Base-by-base conservation (phyloP, 1,140 invertebrate genomes). In the Chironomus tepperi region DNA sequence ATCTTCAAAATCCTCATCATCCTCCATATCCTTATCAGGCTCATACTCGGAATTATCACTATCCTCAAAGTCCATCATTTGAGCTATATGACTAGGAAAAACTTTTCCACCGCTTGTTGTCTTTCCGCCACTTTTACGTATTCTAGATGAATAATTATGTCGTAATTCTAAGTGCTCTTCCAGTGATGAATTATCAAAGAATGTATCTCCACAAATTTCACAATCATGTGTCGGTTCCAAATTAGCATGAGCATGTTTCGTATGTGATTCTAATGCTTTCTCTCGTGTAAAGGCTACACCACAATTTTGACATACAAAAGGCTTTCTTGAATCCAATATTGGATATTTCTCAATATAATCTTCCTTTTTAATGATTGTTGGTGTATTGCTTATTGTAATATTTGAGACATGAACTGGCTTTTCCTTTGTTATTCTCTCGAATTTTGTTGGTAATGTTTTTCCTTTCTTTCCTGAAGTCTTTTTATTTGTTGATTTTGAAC, bases 301-400 rank as follows among this genome's bases (percentile, higher is more conserved):
- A 77, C 91, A 93, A 76, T 89, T 88, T 73, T 92, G 88, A 76
- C 92, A 93, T 3, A 93, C 91, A 78, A 93, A 93, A 0, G 91
- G 91, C 75, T 91, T 88, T 24, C 87, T 85, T 1, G 89, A 87
- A 83, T 93, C 91, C 0, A 87, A 87, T 57, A 91, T 84, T 6
- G 89, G 89, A 70, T 18, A 70, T 70, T 16, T 70, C 18, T 70
- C 65, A 18, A 70, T 18, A 70, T 70, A 70, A 1, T 70, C 19
- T n/a, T 34, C 24, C 24, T 34, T 34, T 34, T 34, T 34, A 34
- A 34, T 10, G 19, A 18, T 70, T 18, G 19, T 18, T 18, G 65
- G 19, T 19, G 9, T 19, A 70, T 70, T n/a, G 12, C 24, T 34
- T 34, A 57, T 3, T 57, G 47, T 12, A 5, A 15, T 57, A n/a